phyloP scores from a whole-genome alignment of 2,113 vertebrate genomes.

The Petaurus breviceps region DNA sequence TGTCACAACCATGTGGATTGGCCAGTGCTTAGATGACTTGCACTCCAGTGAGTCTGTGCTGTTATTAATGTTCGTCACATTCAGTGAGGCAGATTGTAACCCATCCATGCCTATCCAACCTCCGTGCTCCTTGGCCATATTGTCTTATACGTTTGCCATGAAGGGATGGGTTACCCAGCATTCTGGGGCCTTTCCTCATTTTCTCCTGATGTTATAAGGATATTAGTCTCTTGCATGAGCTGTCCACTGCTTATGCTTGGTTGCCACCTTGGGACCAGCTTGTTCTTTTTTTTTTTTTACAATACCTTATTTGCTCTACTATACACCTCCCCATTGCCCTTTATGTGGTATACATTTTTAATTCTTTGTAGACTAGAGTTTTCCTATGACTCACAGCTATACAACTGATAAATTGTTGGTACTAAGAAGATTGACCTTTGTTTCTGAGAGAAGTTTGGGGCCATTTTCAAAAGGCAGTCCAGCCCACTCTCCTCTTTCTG shows the following conservation, averaged over 20 bases:
- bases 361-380: background rate
- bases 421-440: background rate
- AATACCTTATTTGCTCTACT: background rate
- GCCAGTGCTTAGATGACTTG: background rate
- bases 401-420: background rate
- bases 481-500: background rate
- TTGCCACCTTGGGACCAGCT: background rate
- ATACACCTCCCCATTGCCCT: background rate
- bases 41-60: background rate
- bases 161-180: background rate
- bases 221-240: background rate
- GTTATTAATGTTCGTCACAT: background rate
- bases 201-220: background rate
- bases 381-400: background rate
- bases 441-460: background rate
- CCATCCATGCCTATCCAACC: background rate
- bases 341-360: background rate
- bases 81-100: background rate
- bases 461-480: background rate
- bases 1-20: background rate
- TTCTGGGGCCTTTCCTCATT: background rate
- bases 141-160: background rate
- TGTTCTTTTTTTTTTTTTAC: background rate
- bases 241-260: background rate
- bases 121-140: background rate